Base-by-base conservation (phyloP, 2,797 vertebrate species). In the Gymnoscopelus microlampas region DNA sequence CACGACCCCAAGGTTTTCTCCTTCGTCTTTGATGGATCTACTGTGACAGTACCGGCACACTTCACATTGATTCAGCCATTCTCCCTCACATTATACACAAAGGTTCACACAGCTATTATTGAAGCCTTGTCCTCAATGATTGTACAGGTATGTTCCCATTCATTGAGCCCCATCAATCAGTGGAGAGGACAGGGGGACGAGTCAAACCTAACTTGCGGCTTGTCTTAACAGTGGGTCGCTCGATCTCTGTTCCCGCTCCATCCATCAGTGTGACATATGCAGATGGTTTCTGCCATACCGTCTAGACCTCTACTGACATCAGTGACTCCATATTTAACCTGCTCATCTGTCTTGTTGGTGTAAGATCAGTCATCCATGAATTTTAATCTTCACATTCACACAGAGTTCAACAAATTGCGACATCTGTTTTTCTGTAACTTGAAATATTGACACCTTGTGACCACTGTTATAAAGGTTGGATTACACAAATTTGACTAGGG, bases 241-340 rank as follows among this genome's bases (percentile, higher is more conserved):
- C 39, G 70, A 85, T 88, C 82, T 78, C 49, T 62, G 75, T 78
- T 76, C 63, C 32, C 0, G 0, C 19, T 50, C 69, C 80, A 90
- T 91, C 76, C 80, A 76, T 92, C 89, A 91, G 53, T 44, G 2
- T 62, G 85, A 85, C 82, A 71, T 69, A 82, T 88, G 82, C 78
- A 85, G 77, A 87, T 85, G 78, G 4, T 14, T 63, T 12, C 57
- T 59, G 62, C 68, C 15, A 73, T 58, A 63, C 66, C 66, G 44
- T 60, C 10, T 51, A 63, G 56, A 70, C 73, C 71, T 71, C 55
- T 3, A 12, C 47, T 50, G 68, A 77, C 70, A 53, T 74, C 57
- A 49, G 51, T 4, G 58, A 23, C 49, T 60, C 63, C 63, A 56
- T 29, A 54, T 78, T 76, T 73, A 79, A 79, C 72, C 71, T 57